Base-by-base conservation (phyloP, 2,797 vertebrate species). In the Heliangelus exortis region DNA sequence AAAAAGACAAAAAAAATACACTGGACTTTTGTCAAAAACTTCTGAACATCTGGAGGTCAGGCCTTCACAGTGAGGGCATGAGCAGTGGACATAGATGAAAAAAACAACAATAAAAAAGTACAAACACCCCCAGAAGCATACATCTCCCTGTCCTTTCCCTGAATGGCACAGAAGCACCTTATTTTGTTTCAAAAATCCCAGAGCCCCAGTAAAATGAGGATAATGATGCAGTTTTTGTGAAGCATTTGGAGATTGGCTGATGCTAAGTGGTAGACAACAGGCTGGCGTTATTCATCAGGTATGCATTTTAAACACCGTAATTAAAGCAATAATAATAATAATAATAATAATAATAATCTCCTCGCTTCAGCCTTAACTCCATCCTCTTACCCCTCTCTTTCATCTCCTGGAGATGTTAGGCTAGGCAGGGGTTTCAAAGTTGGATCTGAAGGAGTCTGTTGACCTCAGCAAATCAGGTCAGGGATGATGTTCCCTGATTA, bases 21-120 rank as follows among this genome's bases (percentile, higher is more conserved):
- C 25, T 87, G 73, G 76, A 92, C 47, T 91, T 94, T 78, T 91
- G 95, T 94, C 85, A 81, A 90, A 95, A 94, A 51, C 36, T 84
- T 88, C 39, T 82, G 87, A 80, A 93, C 94, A 91, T 92, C 91
- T 92, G 93, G 91, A 91, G 50, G 54, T 93, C 92, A 95, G 76
- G 41, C 58, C 61, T 91, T 62, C 79, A 53, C 28, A 73, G 71
- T 0, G 0, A 85, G 62, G 85, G 78, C 51, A 55, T 9, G 53
- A 54, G 21, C 39, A 62, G 23, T 51, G 74, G 62, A 45, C 43
- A 72, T 19, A 51, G 26, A 58, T 59, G 55, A 71, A 73, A 95
- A 93, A 66, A 47, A 87, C 47, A n/a, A 31, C 14, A 51, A 16
- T 20, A 73, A 43, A 75, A 92, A 81, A 51, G 16, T 20, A 73